Evolutionary conservation across 2,888 invertebrate species (phyloP), one percentile per base, ranked within the genome.

Genomic region (Microplitis manilae): DNA sequence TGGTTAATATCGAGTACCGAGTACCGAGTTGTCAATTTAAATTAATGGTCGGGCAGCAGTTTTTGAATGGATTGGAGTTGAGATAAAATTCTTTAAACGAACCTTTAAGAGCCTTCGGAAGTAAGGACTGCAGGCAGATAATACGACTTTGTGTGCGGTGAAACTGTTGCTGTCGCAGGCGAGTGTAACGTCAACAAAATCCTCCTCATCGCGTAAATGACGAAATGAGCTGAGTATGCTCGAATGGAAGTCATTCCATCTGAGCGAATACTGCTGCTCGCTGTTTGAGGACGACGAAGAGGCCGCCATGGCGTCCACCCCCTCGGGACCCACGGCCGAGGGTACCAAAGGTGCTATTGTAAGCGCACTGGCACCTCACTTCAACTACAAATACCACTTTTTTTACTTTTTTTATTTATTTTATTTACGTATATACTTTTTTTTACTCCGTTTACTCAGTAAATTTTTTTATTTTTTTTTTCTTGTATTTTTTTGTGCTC

Each of bases 171-270:
- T 95, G 88, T 97, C 96, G 92, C 97, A 97, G 86, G 97, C 97
- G 85, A 97, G 92, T 77, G 97, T 97, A 86, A 97, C 97, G 90
- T 97, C 97, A 79, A 97, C 96, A 91, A 97, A 97, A 91, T 97
- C 96, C 92, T 97, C 96, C 90, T 96, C 95, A 90, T 96, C 96
- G 80, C 96, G 92, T 86, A 97, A 92, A 90, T 96, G 95, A 84
- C 96, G 94, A 92, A 97, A 97, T 83, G 96, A 96, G 83, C 95
- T 95, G 86, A 97, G 93, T 91, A 97, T 96, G 87, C 96, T 96
- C 83, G 96, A 94, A 91, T 97, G 96, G 92, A 96, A 97, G 91
- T 97, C 97, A 91, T 97, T 97, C 97, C 97, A 97, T 88, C 96
- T 94, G 91, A 97, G 93, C 90, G 96, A 96, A 91, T 97, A 97